These are phyloP conservation scores for Lerista edwardsae DNA, from an alignment of 2,797 vertebrate species.

Conservation along the genomic window DNA sequence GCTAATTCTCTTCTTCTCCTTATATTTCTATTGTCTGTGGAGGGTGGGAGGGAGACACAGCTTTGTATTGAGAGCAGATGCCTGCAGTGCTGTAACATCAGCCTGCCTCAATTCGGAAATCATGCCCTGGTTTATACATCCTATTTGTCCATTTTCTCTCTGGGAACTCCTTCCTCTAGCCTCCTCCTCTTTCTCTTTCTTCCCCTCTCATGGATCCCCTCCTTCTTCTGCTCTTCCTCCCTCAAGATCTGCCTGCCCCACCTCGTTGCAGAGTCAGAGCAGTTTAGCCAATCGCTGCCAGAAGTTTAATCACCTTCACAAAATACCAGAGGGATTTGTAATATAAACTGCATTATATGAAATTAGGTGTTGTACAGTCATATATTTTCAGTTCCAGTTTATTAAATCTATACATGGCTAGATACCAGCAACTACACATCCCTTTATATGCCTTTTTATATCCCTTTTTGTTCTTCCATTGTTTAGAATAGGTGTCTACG, in stretches of 20 bases:
- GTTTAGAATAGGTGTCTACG: not conserved
- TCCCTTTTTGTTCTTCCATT: no score
- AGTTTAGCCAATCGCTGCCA: not conserved
- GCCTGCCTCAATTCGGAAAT: not conserved
- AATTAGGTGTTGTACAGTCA: not conserved
- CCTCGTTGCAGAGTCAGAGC: not conserved
- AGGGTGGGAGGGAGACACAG: not conserved
- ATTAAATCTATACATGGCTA: not conserved
- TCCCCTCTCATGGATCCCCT: not conserved
- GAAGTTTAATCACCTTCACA: not conserved
- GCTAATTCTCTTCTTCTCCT: not conserved
- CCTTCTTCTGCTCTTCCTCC: not conserved
- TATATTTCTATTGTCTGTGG: not conserved
- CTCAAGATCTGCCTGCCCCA: not conserved
- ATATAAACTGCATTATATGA: no score
- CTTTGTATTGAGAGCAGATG: not conserved
- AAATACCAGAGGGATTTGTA: not conserved
- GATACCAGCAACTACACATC: not conserved
- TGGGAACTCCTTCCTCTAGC: not conserved
- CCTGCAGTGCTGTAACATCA: not conserved
- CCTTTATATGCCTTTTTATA: not conserved
- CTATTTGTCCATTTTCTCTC: not conserved
- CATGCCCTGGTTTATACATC: not conserved
- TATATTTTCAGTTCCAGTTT: not conserved
- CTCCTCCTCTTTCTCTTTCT: not conserved